A percentile compares a stretch with the other conserved stretches of the same genome.
Evolutionary conservation across 2,797 vertebrate species (phyloP).

Genomic region (Propithecus perrieri): DNA sequence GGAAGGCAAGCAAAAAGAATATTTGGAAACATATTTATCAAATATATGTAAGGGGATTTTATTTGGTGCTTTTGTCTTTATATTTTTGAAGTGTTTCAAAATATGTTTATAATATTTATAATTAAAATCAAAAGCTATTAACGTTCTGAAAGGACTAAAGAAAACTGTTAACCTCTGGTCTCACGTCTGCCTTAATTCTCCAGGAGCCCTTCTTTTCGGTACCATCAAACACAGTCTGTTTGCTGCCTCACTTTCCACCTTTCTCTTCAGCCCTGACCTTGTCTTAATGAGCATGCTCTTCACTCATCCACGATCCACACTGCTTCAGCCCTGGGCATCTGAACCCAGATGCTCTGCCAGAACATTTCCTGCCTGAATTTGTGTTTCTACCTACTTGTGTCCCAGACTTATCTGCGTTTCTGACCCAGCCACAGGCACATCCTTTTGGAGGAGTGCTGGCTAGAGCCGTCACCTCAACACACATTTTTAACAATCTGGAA

Average conservation of each 20-base stretch:
- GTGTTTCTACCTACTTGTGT: not conserved
- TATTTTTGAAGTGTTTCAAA: not conserved
- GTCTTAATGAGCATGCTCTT: not conserved
- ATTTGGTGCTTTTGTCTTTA: not conserved
- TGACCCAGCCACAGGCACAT: not conserved
- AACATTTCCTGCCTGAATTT: not conserved
- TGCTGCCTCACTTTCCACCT: not conserved
- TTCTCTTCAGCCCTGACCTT: not conserved
- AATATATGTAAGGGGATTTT: not conserved
- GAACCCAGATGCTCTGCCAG: not conserved
- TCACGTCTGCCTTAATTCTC: not conserved
- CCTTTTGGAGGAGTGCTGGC: not conserved
- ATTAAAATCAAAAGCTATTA: not conserved
- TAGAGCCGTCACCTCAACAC: not conserved
- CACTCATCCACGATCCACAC: not conserved
- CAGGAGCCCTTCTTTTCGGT: not conserved
- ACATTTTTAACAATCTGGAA: not conserved
- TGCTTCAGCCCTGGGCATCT: not conserved
- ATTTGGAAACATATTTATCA: not conserved
- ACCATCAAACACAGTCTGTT: not conserved
- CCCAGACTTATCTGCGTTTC: not conserved
- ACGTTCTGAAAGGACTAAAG: not conserved
- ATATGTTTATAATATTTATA: not conserved
- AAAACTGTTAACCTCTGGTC: not conserved
- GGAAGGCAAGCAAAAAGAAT: not conserved